Conservation (phyloP, 2,888 invertebrate species). For the Luffia ferchaultella region DNA sequence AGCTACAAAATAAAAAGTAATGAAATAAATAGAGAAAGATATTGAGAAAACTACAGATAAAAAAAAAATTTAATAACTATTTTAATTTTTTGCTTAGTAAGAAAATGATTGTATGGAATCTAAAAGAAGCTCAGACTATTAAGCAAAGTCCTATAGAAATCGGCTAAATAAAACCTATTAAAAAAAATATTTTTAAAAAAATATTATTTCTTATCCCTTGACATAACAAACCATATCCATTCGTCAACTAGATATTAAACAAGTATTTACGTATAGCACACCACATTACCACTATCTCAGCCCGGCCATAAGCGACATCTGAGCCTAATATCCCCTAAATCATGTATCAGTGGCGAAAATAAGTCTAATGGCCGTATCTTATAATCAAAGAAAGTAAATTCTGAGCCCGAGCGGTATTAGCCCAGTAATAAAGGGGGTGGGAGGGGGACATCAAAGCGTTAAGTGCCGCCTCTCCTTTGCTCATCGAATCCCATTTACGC, state of each 20-base stretch:
- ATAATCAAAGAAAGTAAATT: conserved; percentile 60
- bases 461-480: conserved; percentile 45
- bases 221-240: too few species aligned
- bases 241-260: too few species aligned
- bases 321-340: conserved; percentile 36
- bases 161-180: too few species aligned
- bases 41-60: background rate
- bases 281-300: background rate
- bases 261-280: background rate
- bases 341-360: conserved; percentile 59
- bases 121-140: too few species aligned
- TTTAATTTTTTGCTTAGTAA: background rate
- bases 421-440: conserved; percentile 30
- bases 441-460: conserved; percentile 58
- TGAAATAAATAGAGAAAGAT: too few species aligned
- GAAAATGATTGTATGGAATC: too few species aligned
- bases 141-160: too few species aligned
- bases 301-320: conserved; percentile 19
- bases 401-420: conserved; percentile 19
- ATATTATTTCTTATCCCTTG: too few species aligned
- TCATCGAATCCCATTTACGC: conserved; percentile 34
- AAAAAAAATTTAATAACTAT: background rate
- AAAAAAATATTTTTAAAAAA: too few species aligned
- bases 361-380: conserved; percentile 52
- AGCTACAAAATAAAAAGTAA: too few species aligned